Evolutionary conservation across 2,797 vertebrate genomes (phyloP), one percentile per base, ranked within the genome.

Genomic region (Tokudaia tokunoshimensis): DNA sequence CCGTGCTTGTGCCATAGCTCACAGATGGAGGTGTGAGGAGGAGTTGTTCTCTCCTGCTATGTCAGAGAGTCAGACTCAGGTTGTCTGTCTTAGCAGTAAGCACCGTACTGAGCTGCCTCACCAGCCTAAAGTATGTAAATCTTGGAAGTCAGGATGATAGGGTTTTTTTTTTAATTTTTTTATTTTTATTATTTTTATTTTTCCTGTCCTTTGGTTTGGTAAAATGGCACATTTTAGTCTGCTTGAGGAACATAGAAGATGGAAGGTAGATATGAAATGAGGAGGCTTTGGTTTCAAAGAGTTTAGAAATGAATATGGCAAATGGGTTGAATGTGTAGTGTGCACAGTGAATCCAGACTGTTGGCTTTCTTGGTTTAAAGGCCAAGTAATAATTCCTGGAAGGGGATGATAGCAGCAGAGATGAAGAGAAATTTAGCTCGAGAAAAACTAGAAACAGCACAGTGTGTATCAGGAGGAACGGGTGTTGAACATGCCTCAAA

Each of bases 251-350:
- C n/a, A 72, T 50, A 29, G 8, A 10, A n/a, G 34, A 55, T 94
- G 61, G 74, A 44, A 34, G 47, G 37, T 86, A 13, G 22, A 15
- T 67, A 15, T 24, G 41, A 59, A 76, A 34, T 87, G 2, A 85
- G 52, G 31, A 81, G 57, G 72, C 61, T 74, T 84, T 59, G 31
- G 14, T 75, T 90, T 94, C 90, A 61, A 93, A 83, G 76, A 70
- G 55, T 24, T 59, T 79, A 80, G 78, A 41, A 79, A 31, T n/a
- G 55, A 55, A 83, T 41, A 6, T 87, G 59, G 26, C 57, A 94
- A 91, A 76, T 17, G 26, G 44, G 24, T 74, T 76, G 29, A 20
- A 6, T 82, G 31, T 47, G 26, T 84, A 67, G 47, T 15, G 15
- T 86, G 78, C 74, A 50, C 91, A 44, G 17, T 83, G 61, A 90